phyloP scores from a whole-genome alignment of 2,888 invertebrate genomes.

The Gastrophysa polygoni region DNA sequence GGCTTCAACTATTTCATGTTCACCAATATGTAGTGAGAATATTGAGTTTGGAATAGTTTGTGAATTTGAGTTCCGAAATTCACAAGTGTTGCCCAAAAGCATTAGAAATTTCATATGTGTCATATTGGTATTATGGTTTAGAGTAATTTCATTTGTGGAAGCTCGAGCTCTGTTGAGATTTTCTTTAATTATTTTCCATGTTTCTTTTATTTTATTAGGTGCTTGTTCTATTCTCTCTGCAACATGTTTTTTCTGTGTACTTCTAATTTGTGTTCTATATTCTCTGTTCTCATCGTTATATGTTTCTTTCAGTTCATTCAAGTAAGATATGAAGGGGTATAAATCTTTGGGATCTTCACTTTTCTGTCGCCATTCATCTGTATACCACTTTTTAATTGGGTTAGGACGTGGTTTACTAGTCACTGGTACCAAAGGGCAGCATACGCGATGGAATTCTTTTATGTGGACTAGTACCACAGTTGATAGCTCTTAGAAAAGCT shows the following conservation, averaged over 20 bases:
- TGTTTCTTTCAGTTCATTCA: background rate
- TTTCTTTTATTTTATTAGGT: constrained; percentile 4
- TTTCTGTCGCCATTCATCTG: too few relatives aligned
- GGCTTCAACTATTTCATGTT: constrained; percentile 6
- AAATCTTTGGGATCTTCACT: too few relatives aligned
- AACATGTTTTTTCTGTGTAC: constrained; percentile 3
- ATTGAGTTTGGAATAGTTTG: background rate
- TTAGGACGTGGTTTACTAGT: too few relatives aligned
- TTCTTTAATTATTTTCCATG: constrained; percentile 9
- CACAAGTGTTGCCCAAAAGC: background rate
- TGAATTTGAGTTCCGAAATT: background rate
- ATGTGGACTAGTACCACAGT: too few relatives aligned
- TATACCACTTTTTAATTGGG: too few relatives aligned
- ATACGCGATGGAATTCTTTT: too few relatives aligned
- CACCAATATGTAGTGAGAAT: constrained; percentile 2
- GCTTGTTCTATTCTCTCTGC: constrained; percentile 13
- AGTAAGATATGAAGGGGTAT: background rate
- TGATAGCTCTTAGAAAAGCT: too few relatives aligned
- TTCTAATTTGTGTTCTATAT: constrained; percentile 4
- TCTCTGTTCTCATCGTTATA: constrained; percentile 6
- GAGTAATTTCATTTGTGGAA: constrained; percentile 1
- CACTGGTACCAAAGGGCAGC: too few relatives aligned
- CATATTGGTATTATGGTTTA: constrained; percentile 1
- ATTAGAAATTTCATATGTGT: constrained; percentile 1
- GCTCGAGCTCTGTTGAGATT: constrained; percentile 5